These are phyloP conservation scores for Oncorhynchus nerka DNA, from an alignment of 2,113 vertebrate species.

Conservation along the genomic window DNA sequence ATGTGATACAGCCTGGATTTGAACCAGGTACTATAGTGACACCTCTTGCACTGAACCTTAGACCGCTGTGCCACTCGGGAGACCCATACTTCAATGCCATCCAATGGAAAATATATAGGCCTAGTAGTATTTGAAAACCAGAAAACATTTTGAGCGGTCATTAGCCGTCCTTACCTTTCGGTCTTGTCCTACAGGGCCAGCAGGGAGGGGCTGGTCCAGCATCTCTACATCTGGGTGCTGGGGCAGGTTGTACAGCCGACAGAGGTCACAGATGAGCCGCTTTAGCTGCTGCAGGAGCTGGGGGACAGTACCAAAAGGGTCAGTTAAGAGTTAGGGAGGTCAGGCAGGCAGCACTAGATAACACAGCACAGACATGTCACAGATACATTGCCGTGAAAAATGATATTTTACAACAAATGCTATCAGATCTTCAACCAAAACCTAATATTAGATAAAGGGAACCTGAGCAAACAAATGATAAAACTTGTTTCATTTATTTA, in stretches of 20 bases:
- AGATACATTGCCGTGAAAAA: no score
- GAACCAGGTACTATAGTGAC: no score
- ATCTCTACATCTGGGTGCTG: constrained; percentile 97
- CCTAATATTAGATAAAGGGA: no score
- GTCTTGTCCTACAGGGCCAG: constrained; percentile 82
- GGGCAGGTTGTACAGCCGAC: constrained; percentile 95
- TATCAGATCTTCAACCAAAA: no score
- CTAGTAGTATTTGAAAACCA: not conserved
- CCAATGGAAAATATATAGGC: not conserved
- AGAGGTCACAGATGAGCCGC: constrained; percentile 94
- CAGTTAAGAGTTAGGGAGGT: constrained; percentile 18
- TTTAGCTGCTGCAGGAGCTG: constrained; percentile 96
- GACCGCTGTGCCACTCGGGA: no score
- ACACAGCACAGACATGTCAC: no score
- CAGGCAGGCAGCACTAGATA: not conserved
- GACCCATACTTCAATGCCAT: no score
- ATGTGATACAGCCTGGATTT: no score
- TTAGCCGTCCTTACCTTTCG: constrained; percentile 61
- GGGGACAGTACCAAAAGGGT: not conserved
- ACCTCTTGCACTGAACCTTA: no score
- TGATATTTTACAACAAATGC: no score
- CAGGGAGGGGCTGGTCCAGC: constrained; percentile 94
- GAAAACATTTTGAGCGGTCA: not conserved
- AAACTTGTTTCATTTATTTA: no score
- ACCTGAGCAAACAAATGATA: no score